phyloP scores from a whole-genome alignment of 1,140 invertebrate genomes.

The Cotesia chilonis region DNA sequence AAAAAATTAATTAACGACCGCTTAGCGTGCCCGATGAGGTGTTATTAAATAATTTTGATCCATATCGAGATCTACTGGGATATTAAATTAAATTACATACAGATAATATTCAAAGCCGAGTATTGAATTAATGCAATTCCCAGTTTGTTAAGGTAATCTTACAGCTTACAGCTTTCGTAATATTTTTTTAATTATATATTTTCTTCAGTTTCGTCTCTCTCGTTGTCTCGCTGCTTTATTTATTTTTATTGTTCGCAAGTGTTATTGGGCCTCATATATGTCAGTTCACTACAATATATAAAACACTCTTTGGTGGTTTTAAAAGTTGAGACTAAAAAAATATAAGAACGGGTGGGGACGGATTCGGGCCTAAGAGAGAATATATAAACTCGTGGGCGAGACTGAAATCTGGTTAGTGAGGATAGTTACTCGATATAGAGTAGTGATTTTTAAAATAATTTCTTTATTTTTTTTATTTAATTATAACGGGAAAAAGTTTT shows the following conservation, averaged over 20 bases:
- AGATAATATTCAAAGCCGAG: too few relatives aligned
- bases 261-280: neutral
- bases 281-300: neutral
- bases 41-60: constrained; percentile 10
- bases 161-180: neutral
- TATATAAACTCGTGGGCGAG: constrained; percentile 39
- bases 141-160: neutral
- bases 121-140: constrained; percentile 19
- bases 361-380: constrained; percentile 35
- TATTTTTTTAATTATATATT: constrained; percentile 5
- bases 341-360: constrained; percentile 31
- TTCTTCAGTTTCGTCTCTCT: neutral
- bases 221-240: neutral
- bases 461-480: too few relatives aligned
- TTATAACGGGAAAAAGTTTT: too few relatives aligned
- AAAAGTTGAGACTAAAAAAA: constrained; percentile 26
- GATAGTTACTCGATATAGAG: constrained; percentile 7
- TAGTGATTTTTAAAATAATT: neutral
- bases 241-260: neutral
- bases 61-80: constrained; percentile 4
- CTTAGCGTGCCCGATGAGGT: neutral
- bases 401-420: constrained; percentile 38
- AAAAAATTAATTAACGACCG: constrained; percentile 4
- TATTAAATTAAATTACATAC: neutral
- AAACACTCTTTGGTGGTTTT: neutral